Evolutionary conservation across 2,888 invertebrate genomes (phyloP).

Genomic region (Ectemnius cavifrons): DNA sequence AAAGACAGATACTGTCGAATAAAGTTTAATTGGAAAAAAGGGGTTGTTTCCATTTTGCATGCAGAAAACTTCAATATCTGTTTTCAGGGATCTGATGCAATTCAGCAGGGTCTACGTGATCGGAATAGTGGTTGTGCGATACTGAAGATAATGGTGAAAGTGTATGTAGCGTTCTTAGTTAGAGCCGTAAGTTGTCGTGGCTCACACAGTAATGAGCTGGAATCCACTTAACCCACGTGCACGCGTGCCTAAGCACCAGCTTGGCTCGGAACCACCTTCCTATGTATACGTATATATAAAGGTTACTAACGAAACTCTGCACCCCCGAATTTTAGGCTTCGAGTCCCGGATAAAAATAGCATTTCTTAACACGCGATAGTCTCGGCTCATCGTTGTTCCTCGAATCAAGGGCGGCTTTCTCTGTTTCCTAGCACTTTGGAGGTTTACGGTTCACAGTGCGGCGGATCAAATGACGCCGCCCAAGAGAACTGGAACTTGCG

Average conservation of each 20-base stretch:
- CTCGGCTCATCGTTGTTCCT: background rate
- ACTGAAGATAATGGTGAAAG: conserved; percentile 35
- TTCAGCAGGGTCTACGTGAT: conserved; percentile 4
- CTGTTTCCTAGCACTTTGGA: background rate
- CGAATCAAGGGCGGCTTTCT: background rate
- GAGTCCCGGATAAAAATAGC: conserved; percentile 20
- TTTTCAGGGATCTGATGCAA: too few species aligned
- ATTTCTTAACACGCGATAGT: conserved; percentile 8
- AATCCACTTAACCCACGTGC: conserved; percentile 69
- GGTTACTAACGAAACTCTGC: conserved; percentile 63
- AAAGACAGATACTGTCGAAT: too few species aligned
- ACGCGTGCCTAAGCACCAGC: conserved; percentile 70
- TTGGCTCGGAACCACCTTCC: conserved; percentile 18
- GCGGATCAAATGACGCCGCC: too few species aligned
- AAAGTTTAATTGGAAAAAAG: too few species aligned
- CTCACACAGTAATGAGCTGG: conserved; percentile 69
- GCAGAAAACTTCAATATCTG: too few species aligned
- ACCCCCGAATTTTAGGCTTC: background rate
- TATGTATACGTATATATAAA: conserved; percentile 47
- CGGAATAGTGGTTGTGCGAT: background rate
- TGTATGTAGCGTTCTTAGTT: conserved; percentile 50
- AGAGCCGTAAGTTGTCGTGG: conserved; percentile 41
- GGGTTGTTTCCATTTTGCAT: too few species aligned
- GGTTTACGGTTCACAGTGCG: too few species aligned
- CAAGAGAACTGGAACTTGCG: too few species aligned